Evolutionary conservation across 2,888 invertebrate species (phyloP).

Genomic region (Eupeodes luniger): DNA sequence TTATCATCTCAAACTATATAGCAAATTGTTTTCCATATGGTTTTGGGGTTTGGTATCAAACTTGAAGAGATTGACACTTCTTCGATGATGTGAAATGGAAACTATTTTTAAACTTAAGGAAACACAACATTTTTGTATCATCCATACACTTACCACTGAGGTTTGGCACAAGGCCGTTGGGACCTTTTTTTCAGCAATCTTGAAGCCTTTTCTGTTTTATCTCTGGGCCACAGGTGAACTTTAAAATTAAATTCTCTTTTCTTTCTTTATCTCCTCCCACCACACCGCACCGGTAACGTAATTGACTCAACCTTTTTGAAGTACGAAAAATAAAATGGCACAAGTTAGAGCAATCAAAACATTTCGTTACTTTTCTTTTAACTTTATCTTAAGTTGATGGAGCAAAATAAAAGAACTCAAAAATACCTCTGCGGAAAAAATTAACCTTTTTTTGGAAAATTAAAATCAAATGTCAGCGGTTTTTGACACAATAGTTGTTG

Average conservation of each 20-base stretch:
- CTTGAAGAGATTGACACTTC: background rate
- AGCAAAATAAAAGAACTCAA: background rate
- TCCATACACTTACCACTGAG: constrained; percentile 86
- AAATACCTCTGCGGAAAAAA: background rate
- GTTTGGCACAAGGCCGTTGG: constrained; percentile 90
- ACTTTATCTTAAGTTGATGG: background rate
- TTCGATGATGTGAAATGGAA: background rate
- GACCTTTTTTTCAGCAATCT: constrained; percentile 83
- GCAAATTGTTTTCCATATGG: constrained; percentile 10
- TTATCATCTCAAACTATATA: background rate
- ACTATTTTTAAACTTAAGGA: background rate
- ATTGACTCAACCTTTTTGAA: constrained; percentile 12
- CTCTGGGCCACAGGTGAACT: constrained; percentile 31
- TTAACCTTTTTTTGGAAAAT: constrained; percentile 40
- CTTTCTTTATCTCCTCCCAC: background rate
- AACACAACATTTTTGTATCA: constrained; percentile 15
- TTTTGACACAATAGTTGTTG: constrained; percentile 47
- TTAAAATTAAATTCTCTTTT: background rate
- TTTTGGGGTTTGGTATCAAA: background rate
- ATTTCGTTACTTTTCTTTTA: background rate
- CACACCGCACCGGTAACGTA: constrained; percentile 32
- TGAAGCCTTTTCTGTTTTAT: constrained; percentile 78
- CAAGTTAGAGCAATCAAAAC: background rate
- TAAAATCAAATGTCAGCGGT: constrained; percentile 64
- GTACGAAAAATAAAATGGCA: constrained; percentile 11